Percentiles rank a stretch among this genome's conserved stretches.
Evolutionary conservation across 1,140 invertebrate genomes (phyloP).

Genomic region (Cataglyphis hispanica): DNA sequence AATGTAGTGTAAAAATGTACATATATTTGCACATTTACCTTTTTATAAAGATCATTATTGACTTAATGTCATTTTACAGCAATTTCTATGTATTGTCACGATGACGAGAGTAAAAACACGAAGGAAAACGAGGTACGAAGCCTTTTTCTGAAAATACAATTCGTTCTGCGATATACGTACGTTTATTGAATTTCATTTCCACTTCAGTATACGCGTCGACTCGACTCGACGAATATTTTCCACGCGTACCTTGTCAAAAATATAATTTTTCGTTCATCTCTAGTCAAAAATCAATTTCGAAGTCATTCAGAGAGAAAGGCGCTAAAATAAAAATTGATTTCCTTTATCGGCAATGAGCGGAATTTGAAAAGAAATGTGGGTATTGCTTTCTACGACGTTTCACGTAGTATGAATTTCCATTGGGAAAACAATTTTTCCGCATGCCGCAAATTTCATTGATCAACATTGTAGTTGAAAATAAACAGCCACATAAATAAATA

Average conservation of each 20-base stretch:
- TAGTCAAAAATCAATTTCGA: background rate
- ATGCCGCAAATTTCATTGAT: slow-evolving; percentile 13
- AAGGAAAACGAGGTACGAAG: slow-evolving; percentile 1
- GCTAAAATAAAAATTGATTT: background rate
- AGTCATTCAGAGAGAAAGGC: background rate
- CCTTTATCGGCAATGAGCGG: background rate
- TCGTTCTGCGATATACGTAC: background rate
- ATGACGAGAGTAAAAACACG: slow-evolving; percentile 9
- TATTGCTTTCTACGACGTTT: background rate
- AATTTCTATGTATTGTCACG: background rate
- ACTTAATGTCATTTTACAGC: slow-evolving; percentile 20
- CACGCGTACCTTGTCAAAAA: background rate
- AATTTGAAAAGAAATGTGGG: background rate
- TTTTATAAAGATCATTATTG: slow-evolving; percentile 13
- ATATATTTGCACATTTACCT: background rate
- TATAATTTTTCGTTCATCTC: slow-evolving; percentile 15
- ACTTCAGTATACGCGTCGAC: background rate
- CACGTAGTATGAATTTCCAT: slow-evolving; percentile 14
- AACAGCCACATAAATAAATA: slow-evolving; percentile 21
- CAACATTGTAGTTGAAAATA: slow-evolving; percentile 1
- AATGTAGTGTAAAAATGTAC: background rate
- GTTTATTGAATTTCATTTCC: slow-evolving; percentile 51
- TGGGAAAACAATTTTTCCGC: background rate
- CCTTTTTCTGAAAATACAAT: slow-evolving; percentile 37
- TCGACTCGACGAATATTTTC: slow-evolving; percentile 9